These are phyloP conservation scores for Oreochromis mossambicus DNA, from an alignment of 2,797 vertebrate genomes.

Conservation along the genomic window DNA sequence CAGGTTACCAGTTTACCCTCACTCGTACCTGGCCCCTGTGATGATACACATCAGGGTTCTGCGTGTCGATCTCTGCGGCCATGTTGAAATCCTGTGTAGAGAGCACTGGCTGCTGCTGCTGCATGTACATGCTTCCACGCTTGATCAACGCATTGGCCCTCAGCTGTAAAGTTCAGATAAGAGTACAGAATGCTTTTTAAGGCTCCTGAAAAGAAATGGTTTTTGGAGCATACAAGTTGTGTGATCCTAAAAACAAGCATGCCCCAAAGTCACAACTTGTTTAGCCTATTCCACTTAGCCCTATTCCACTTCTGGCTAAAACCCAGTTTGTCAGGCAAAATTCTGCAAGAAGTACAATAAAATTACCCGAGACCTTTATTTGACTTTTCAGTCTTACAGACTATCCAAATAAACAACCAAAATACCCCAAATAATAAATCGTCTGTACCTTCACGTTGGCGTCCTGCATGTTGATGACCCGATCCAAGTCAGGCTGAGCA, in stretches of 20 bases:
- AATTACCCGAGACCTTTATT: fast-evolving
- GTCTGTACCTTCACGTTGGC: constrained; percentile 89
- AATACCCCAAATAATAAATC: background rate
- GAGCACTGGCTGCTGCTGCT: constrained; percentile 90
- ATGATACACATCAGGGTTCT: constrained; percentile 96
- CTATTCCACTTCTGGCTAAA: background rate
- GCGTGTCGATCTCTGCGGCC: constrained; percentile 90
- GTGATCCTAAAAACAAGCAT: background rate
- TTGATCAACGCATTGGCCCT: constrained; percentile 96
- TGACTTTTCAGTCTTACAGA: background rate
- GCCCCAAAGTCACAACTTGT: background rate
- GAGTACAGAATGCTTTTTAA: background rate
- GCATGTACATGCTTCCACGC: constrained; percentile 98
- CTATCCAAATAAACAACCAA: background rate
- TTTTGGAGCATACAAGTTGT: background rate
- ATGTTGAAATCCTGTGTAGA: constrained; percentile 97
- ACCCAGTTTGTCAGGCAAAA: background rate
- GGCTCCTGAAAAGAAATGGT: background rate
- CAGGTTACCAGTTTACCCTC: background rate
- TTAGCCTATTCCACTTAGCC: background rate
- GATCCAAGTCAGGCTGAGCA: constrained; percentile 93
- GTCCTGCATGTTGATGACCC: constrained; percentile 91
- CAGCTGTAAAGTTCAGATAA: constrained; percentile 71
- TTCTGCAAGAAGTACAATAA: background rate
- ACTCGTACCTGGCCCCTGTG: constrained; percentile 91